Evolutionary conservation across 2,113 vertebrate genomes (phyloP).

Genomic region (Prinia subflava): DNA sequence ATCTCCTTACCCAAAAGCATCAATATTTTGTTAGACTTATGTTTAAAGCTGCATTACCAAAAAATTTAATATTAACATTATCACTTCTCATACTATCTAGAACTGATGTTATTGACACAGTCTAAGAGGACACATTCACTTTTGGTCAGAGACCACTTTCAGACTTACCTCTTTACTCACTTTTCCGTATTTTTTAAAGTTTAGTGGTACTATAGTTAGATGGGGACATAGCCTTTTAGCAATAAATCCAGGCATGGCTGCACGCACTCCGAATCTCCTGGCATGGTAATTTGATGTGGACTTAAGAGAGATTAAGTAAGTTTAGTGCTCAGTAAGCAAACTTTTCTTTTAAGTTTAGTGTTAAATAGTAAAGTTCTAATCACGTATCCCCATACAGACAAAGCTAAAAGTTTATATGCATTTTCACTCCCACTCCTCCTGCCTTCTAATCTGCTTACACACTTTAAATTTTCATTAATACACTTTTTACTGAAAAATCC

Average conservation of each 20-base stretch:
- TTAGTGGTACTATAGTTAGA: slow-evolving; percentile 86
- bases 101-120: not conserved
- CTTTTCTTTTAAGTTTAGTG: not conserved
- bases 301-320: slow-evolving; percentile 70
- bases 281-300: slow-evolving; percentile 96
- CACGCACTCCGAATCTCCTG: slow-evolving; percentile 92
- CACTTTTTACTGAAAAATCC: not conserved
- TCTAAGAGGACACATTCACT: not conserved
- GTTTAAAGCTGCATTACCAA: not conserved
- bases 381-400: not conserved
- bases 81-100: not conserved
- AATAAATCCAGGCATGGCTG: slow-evolving; percentile 98
- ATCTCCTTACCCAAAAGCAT: not conserved
- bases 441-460: not conserved
- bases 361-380: not conserved
- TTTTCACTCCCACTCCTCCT: not conserved
- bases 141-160: not conserved
- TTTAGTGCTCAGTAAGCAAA: slow-evolving; percentile 3
- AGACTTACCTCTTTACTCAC: slow-evolving; percentile 88
- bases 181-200: slow-evolving; percentile 91
- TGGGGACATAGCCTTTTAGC: slow-evolving; percentile 92
- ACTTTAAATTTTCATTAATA: not conserved
- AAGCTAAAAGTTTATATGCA: not conserved
- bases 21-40: not conserved
- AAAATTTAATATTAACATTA: not conserved